Base-by-base conservation (phyloP, 2,113 vertebrate species). In the Lagopus leucura region DNA sequence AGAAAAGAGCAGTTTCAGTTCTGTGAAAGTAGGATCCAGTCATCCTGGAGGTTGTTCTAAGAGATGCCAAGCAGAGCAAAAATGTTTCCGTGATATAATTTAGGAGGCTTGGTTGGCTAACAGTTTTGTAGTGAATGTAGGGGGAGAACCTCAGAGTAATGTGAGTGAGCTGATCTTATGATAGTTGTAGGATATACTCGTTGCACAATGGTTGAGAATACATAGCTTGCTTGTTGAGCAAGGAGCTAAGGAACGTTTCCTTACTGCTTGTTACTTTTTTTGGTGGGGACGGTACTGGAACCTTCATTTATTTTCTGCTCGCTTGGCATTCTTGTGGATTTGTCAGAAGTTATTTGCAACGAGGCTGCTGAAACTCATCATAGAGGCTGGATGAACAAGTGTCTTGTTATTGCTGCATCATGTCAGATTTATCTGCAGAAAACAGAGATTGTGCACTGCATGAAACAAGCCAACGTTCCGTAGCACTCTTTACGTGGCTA, bases 341-440 rank as follows among this genome's bases (percentile, higher is more conserved):
- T 85, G 42, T 52, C 60, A 67, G 74, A 90, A 92, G 63, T 77
- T 66, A 45, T 58, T 93, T 82, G 40, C 32, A 16, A 69, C 73
- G 3, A 72, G 43, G 65, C 71, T 30, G 43, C 38, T 15, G 67
- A 78, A 78, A 36, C 74, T 84, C 84, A 8, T 52, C 69, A 38
- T 15, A 79, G 81, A 73, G 94, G 58, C 54, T 82, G 40, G 15
- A n/a, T 5, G 2, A 58, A 67, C 71, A 55, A 78, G 66, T 15
- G 3, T 34, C 50, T 86, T 86, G 45, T 70, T 90, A 8, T 40
- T 82, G 78, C 82, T 94, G 16, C 72, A 55, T 81, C 54, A 28
- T 9, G 43, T 87, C 78, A 65, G 91, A 92, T 88, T 92, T 91
- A 54, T 87, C 87, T 82, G 82, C 71, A 69, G 87, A 79, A 43